Conservation (phyloP, 2,797 vertebrate genomes). For the Natrix natrix region DNA sequence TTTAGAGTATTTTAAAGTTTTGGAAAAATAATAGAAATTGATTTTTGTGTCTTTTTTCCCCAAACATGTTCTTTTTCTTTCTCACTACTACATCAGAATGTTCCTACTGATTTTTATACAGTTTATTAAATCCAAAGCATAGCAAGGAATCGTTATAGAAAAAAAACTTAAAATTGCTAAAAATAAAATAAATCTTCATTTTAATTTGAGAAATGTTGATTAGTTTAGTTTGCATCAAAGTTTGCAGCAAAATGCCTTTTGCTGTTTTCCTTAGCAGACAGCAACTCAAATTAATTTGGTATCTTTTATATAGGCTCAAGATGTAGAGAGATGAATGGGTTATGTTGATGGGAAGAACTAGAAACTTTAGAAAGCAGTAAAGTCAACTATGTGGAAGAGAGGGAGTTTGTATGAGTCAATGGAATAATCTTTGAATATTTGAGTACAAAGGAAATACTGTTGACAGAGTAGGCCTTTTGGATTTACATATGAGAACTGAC, state of each 20-base stretch:
- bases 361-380: background rate
- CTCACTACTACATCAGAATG: background rate
- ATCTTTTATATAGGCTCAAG: background rate
- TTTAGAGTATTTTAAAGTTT: background rate
- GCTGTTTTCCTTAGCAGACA: background rate
- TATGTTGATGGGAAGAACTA: background rate
- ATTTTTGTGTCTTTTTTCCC: background rate
- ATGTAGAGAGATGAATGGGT: background rate
- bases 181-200: background rate
- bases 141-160: background rate
- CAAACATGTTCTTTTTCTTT: background rate
- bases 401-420: background rate
- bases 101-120: background rate
- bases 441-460: background rate
- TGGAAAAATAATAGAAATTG: background rate
- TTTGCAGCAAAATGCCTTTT: background rate
- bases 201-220: background rate
- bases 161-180: background rate
- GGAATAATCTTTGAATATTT: background rate
- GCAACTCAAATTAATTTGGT: background rate
- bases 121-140: background rate
- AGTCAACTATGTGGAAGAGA: background rate
- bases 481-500: background rate
- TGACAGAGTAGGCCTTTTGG: background rate
- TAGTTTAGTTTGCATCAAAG: background rate